A percentile compares a stretch with the other conserved stretches of the same genome.
phyloP scores from a whole-genome alignment of 1,140 invertebrate genomes.

The Drosophila asahinai region DNA sequence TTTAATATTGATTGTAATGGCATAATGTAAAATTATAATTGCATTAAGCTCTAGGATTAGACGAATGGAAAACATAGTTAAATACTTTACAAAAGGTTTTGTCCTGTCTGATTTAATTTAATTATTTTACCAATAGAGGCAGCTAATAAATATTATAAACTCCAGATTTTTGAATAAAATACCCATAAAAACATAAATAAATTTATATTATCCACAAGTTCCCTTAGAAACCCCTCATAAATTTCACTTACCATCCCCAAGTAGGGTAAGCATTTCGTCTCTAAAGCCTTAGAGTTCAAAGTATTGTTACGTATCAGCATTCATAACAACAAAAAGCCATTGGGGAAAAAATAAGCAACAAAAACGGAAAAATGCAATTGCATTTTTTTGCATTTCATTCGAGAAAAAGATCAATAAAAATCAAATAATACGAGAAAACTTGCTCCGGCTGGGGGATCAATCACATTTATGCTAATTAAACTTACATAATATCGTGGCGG shows the following conservation, averaged over 20 bases:
- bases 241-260: neutral
- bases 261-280: constrained; percentile 62
- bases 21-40: too few species aligned
- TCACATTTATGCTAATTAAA: constrained; percentile 81
- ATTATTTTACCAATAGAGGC: too few species aligned
- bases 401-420: constrained; percentile 73
- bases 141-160: neutral
- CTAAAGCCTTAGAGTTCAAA: constrained; percentile 56
- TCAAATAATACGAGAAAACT: constrained; percentile 80
- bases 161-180: neutral
- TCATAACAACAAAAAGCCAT: constrained; percentile 62
- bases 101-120: neutral
- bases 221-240: too few species aligned
- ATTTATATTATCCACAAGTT: too few species aligned
- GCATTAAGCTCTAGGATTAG: neutral
- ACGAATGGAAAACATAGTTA: rapidly evolving
- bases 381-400: constrained; percentile 80
- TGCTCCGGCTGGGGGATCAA: constrained; percentile 75
- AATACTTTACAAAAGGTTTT: too few species aligned
- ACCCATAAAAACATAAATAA: neutral
- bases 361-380: constrained; percentile 72
- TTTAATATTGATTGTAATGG: too few species aligned
- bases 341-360: constrained; percentile 14
- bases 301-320: constrained; percentile 50
- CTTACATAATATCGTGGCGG: constrained; percentile 68